Evolutionary conservation across 2,797 vertebrate genomes (phyloP), one percentile per base, ranked within the genome.

Genomic region (Platalea minor): DNA sequence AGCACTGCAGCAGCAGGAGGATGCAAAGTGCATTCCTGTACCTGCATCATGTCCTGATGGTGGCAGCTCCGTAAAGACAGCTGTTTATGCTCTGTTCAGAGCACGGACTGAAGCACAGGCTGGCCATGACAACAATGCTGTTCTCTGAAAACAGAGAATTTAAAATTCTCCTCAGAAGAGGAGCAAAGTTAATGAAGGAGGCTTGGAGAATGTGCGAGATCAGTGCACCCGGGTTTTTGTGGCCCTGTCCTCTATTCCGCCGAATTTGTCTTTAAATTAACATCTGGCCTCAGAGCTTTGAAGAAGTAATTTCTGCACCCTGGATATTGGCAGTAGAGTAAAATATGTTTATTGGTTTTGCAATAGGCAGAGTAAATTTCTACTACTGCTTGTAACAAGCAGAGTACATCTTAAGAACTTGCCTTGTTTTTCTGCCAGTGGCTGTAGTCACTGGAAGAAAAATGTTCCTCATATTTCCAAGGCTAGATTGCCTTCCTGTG

Each of bases 1-100:
- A 19, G 79, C 3, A 1, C 28, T 17, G 64, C 1, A 0, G 45
- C 39, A 67, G 26, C 53, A 28, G 68, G 53, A 76, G 37, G 39
- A 5, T 19, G 45, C 0, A 2, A 0, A 3, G 19, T 26, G 20
- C 37, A 7, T 46, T 65, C 51, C 28, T 13, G 16, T 35, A 23
- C 56, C 68, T 64, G 53, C 35, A 3, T 50, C 2, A 0, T n/a
- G 14, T 37, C 68, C 43, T 87, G 17, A 0, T 0, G 1, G 28
- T 60, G 82, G 37, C 83, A 78, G 26, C 72, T 83, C 45, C 5
- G 0, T 28, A 2, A 81, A 48, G 45, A 7, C 28, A 61, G 43
- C 50, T 88, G 48, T 4, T 23, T 20, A 1, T 48, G 73, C 43
- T 87, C 78, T 50, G 24, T 51, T 63, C 11, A 20, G 68, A 70